Evolutionary conservation across 92 coral and sea anemone genomes (phyloP), one percentile per base, ranked within the genome.

Genomic region (Porites cylindrica): DNA sequence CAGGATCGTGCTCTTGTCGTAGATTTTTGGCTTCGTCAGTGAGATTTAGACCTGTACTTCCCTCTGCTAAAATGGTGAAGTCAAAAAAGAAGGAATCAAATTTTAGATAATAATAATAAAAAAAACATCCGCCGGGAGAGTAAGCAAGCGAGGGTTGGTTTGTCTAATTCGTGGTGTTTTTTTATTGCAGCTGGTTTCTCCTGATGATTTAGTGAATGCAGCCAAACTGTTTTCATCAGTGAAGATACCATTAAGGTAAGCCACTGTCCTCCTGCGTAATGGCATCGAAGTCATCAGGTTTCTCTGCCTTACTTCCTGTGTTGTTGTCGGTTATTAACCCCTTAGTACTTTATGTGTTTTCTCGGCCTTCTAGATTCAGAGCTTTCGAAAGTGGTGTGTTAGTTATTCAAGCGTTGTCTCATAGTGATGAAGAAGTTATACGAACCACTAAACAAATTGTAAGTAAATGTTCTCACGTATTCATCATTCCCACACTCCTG

Each of bases 181-280:
- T 73, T 7, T 17, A 43, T 52, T 77, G 69, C 86, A 97, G 99
- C 92, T 97, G 32, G 99, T 97, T 69, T 97, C 99, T 11, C 99
- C 99, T 51, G 99, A 97, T 47, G 99, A 97, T 65, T 91, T 97
- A 61, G 91, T 97, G 6, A 97, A 97, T 85, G 99, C 99, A 43
- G 91, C 99, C 59, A 93, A 86, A 78, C 86, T 90, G 80, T 93
- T 97, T 77, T 93, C 94, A 79, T 80, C 94, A 19, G 89, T 94
- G 50, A 88, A 88, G 0, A 86, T 97, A 54, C 98, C 99, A 8
- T 72, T 97, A 52, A 95, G 97, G 99, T 97, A 77, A 29, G 11
- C 47, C 47, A 38, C 47, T 38, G 47, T 38, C 47, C 6, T 38
- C 47, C 6, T 38, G 4, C 47, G 47, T 38, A 38, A 38, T 4